Conservation (phyloP, 2,888 invertebrate species). For the Agrotis exclamationis region DNA sequence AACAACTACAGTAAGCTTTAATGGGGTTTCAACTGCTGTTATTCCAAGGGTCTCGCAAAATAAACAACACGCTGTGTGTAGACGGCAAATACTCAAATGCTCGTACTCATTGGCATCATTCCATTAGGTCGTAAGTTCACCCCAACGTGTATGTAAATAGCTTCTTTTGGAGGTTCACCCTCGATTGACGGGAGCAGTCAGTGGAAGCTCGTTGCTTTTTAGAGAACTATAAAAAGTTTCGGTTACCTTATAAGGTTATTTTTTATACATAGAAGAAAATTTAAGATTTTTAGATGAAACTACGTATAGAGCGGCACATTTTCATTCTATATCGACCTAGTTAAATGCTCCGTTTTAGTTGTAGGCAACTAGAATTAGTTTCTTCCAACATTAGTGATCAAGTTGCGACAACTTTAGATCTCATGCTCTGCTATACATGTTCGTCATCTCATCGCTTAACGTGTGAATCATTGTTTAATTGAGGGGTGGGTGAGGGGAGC, state of each 20-base stretch:
- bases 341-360: neutral
- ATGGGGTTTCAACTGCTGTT: constrained; percentile 54
- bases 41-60: constrained; percentile 52
- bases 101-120: constrained; percentile 57
- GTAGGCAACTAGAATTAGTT: neutral
- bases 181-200: constrained; percentile 40
- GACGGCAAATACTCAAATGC: constrained; percentile 60
- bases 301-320: constrained; percentile 13
- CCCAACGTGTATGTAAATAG: constrained; percentile 58
- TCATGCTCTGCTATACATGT: constrained; percentile 72
- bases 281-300: neutral
- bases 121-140: constrained; percentile 62
- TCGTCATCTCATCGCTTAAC: constrained; percentile 81
- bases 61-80: constrained; percentile 58
- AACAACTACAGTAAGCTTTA: constrained; percentile 51
- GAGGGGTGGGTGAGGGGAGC: constrained; percentile 76
- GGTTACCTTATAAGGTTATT: constrained; percentile 1
- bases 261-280: neutral
- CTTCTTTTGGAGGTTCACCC: constrained; percentile 42
- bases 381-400: neutral
- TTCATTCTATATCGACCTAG: constrained; percentile 9
- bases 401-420: constrained; percentile 23
- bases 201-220: constrained; percentile 37
- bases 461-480: constrained; percentile 90
- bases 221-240: constrained; percentile 25